phyloP scores from a whole-genome alignment of 2,888 invertebrate species.

The Drosophila macrospina region DNA sequence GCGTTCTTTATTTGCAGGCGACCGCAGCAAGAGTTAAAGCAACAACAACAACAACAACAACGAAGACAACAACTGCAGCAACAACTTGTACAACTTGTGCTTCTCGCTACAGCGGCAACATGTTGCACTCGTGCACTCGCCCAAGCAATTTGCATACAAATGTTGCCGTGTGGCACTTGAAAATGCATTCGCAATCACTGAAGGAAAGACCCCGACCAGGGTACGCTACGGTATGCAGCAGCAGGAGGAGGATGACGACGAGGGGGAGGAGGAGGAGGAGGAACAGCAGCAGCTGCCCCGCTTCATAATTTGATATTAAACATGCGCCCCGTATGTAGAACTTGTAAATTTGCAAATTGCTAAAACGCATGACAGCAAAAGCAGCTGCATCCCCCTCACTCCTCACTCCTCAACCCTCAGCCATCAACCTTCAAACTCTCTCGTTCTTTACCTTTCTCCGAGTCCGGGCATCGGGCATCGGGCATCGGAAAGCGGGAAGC shows the following conservation, averaged over 20 bases:
- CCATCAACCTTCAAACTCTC: neutral
- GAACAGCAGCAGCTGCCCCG: slow-evolving; percentile 51
- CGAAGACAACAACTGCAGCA: slow-evolving; percentile 12
- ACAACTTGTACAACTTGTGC: slow-evolving; percentile 25
- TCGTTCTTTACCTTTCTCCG: neutral
- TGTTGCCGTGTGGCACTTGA: slow-evolving; percentile 79
- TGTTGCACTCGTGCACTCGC: slow-evolving; percentile 75
- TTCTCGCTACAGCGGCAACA: slow-evolving; percentile 57
- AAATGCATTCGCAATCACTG: slow-evolving; percentile 65
- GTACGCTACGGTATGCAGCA: slow-evolving; percentile 7
- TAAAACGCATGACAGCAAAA: slow-evolving; percentile 72
- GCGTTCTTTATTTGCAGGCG: slow-evolving; percentile 81
- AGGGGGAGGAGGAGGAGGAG: too few species aligned
- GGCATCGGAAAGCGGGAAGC: neutral
- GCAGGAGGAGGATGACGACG: slow-evolving; percentile 1
- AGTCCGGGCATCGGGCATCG: neutral
- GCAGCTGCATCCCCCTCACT: slow-evolving; percentile 29
- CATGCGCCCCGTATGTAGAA: slow-evolving; percentile 72
- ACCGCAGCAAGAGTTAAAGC: slow-evolving; percentile 44
- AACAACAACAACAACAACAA: slow-evolving; percentile 17
- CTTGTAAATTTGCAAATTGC: slow-evolving; percentile 81
- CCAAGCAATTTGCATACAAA: slow-evolving; percentile 76
- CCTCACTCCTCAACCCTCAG: neutral
- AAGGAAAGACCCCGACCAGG: slow-evolving; percentile 18
- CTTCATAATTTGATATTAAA: slow-evolving; percentile 79